Evolutionary conservation across 2,113 vertebrate species (phyloP).

Genomic region (Petroica traversi): DNA sequence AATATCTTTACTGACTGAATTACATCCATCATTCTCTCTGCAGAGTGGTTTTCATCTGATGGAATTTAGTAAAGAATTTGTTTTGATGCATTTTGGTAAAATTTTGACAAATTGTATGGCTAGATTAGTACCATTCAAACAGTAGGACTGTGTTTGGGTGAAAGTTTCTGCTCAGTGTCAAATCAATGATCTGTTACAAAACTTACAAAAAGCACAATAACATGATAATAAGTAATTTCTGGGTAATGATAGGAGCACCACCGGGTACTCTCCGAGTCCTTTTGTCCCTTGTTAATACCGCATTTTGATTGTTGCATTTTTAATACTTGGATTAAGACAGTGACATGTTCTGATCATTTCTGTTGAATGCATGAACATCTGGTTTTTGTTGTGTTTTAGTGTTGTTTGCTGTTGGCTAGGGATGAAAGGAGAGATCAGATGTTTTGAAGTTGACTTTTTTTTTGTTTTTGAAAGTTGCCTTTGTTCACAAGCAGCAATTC

Average conservation of each 20-base stretch:
- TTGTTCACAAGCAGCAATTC: slow-evolving; percentile 11
- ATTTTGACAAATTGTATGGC: neutral
- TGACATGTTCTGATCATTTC: slow-evolving; percentile 45
- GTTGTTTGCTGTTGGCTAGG: slow-evolving; percentile 39
- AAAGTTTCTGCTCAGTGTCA: neutral
- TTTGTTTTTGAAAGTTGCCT: slow-evolving; percentile 23
- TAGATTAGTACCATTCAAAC: neutral
- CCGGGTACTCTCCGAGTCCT: neutral
- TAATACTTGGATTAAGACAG: slow-evolving; percentile 48
- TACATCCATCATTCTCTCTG: neutral
- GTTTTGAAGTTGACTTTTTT: slow-evolving; percentile 41
- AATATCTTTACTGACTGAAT: neutral
- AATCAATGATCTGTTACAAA: neutral
- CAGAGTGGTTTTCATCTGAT: neutral
- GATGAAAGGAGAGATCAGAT: slow-evolving; percentile 47
- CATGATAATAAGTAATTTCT: neutral
- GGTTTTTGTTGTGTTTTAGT: slow-evolving; percentile 25
- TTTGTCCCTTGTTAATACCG: slow-evolving; percentile 35
- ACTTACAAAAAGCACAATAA: neutral
- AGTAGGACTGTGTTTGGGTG: neutral
- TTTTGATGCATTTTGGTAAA: neutral
- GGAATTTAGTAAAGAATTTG: neutral
- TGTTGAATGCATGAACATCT: slow-evolving; percentile 15
- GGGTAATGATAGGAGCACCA: neutral
- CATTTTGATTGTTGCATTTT: slow-evolving; percentile 53